Evolutionary conservation across 1,140 invertebrate genomes (phyloP).

Genomic region (Epicauta chinensis): DNA sequence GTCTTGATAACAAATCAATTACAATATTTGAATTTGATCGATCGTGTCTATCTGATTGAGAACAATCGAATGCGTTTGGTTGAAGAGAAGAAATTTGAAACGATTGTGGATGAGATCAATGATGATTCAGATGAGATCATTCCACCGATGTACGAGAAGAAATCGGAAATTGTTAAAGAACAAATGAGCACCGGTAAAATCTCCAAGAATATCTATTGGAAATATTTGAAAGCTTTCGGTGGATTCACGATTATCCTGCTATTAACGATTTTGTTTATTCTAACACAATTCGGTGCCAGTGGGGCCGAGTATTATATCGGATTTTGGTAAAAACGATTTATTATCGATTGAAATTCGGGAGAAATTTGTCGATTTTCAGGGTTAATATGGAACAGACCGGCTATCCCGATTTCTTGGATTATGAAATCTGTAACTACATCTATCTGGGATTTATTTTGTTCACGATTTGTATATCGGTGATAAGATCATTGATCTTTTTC

Average conservation of each 20-base stretch:
- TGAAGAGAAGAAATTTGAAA: slow-evolving; percentile 33
- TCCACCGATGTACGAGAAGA: slow-evolving; percentile 11
- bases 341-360: background rate
- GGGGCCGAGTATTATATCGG: slow-evolving; percentile 59
- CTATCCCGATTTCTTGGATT: slow-evolving; percentile 52
- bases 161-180: slow-evolving; percentile 19
- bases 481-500: slow-evolving; percentile 66
- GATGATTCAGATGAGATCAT: slow-evolving; percentile 38
- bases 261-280: slow-evolving; percentile 48
- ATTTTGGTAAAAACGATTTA: slow-evolving; percentile 46
- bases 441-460: slow-evolving; percentile 43
- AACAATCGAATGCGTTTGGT: slow-evolving; percentile 47
- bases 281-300: slow-evolving; percentile 56
- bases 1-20: slow-evolving; percentile 76
- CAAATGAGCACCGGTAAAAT: slow-evolving; percentile 46
- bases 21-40: slow-evolving; percentile 71
- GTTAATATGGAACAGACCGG: slow-evolving; percentile 46
- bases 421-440: slow-evolving; percentile 39
- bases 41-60: slow-evolving; percentile 56
- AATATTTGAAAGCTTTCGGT: slow-evolving; percentile 54
- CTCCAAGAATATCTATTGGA: slow-evolving; percentile 49
- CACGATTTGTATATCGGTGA: slow-evolving; percentile 49
- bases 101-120: slow-evolving; percentile 32
- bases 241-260: slow-evolving; percentile 45
- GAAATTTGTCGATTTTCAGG: slow-evolving; percentile 22